Conservation (phyloP, 2,113 vertebrate genomes). For the Bos indicus region DNA sequence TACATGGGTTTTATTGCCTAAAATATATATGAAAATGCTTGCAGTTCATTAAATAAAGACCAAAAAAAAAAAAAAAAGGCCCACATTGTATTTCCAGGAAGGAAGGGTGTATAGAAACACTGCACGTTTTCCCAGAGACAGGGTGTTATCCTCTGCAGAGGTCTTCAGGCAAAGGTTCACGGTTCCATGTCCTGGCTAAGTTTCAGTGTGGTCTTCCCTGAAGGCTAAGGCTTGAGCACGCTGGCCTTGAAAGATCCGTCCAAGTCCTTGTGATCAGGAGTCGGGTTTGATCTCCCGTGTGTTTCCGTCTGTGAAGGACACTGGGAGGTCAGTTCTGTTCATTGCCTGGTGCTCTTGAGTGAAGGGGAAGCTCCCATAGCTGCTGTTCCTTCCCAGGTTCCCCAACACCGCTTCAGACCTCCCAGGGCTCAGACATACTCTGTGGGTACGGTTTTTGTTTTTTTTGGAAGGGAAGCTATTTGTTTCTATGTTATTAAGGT, state of each 20-base stretch:
- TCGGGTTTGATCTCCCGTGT: neutral
- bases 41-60: neutral
- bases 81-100: neutral
- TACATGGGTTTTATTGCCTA: neutral
- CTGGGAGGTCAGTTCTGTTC: neutral
- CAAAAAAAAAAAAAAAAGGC: neutral
- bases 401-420: neutral
- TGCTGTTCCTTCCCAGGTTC: accelerated
- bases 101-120: neutral
- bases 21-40: neutral
- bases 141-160: neutral
- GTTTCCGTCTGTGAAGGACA: neutral
- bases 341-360: neutral
- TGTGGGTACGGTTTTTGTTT: neutral
- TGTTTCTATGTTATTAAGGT: conserved; percentile 44
- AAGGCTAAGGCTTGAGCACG: neutral
- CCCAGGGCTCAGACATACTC: neutral
- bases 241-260: accelerated
- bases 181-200: neutral
- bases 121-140: neutral
- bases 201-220: neutral
- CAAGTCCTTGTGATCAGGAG: neutral
- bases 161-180: neutral
- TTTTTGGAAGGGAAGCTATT: neutral
- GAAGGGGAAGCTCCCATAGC: accelerated